phyloP scores from a whole-genome alignment of 2,888 invertebrate species.

The Scaeva pyrastri region DNA sequence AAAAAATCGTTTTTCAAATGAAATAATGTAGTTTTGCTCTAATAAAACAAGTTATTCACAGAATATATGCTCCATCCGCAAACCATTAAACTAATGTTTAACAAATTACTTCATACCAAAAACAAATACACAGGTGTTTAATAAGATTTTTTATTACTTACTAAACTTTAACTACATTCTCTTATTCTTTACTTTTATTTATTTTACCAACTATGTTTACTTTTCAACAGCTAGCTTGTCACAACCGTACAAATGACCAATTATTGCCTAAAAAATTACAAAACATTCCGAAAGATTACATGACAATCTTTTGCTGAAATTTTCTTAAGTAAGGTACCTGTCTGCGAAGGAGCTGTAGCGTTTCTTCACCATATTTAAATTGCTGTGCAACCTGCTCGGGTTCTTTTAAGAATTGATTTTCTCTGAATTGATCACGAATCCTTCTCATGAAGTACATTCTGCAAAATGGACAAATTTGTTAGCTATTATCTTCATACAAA shows the following conservation, averaged over 20 bases:
- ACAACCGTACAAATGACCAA: slow-evolving; percentile 61
- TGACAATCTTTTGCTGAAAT: not conserved
- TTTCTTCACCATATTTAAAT: slow-evolving; percentile 51
- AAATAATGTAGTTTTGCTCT: too few species aligned
- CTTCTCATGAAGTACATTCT: slow-evolving; percentile 60
- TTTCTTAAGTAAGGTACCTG: slow-evolving; percentile 42
- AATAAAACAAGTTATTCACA: too few species aligned
- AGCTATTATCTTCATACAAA: not conserved
- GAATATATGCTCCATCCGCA: too few species aligned
- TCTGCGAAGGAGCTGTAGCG: slow-evolving; percentile 56
- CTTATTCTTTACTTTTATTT: not conserved
- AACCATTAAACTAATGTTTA: too few species aligned
- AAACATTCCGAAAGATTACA: not conserved
- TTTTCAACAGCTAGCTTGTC: slow-evolving; percentile 65
- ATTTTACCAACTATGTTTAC: slow-evolving; percentile 19
- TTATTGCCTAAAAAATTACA: slow-evolving; percentile 51
- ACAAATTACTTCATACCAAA: not conserved
- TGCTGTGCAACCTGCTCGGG: slow-evolving; percentile 33
- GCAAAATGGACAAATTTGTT: not conserved
- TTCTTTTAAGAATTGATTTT: slow-evolving; percentile 32
- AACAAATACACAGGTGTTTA: not conserved
- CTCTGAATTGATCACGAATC: slow-evolving; percentile 51
- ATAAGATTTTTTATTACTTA: slow-evolving; percentile 33
- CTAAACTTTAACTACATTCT: slow-evolving; percentile 34
- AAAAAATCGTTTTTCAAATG: too few species aligned